Evolutionary conservation across 2,113 vertebrate species (phyloP).

Genomic region (Podocnemis expansa): DNA sequence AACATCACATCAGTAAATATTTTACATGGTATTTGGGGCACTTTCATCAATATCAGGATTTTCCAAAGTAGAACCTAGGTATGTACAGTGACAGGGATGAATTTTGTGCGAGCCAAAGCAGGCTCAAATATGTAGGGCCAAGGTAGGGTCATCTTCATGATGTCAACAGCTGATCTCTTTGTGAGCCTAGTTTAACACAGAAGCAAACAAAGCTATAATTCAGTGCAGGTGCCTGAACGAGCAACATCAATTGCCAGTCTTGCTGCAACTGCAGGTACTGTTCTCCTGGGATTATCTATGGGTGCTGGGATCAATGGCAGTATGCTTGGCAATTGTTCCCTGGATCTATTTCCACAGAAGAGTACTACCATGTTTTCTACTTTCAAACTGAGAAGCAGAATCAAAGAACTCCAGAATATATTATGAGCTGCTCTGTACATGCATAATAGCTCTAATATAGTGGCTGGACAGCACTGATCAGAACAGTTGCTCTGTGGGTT

Average conservation of each 20-base stretch:
- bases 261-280: background rate
- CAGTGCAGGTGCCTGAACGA: background rate
- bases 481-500: background rate
- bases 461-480: background rate
- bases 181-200: background rate
- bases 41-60: background rate
- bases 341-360: background rate
- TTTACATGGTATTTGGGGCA: background rate
- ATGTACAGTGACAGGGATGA: background rate
- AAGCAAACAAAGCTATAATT: background rate
- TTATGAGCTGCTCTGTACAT: background rate
- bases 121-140: background rate
- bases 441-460: conserved; percentile 2
- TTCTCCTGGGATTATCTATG: background rate
- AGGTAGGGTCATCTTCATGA: background rate
- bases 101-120: background rate
- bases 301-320: background rate
- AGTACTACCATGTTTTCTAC: background rate
- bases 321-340: background rate
- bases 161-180: background rate
- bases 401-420: background rate
- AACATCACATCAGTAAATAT: background rate
- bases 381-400: background rate
- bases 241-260: background rate
- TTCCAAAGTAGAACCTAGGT: background rate